These are phyloP conservation scores for Philopotamus ludificatus DNA, from an alignment of 1,140 invertebrate species.

Conservation along the genomic window DNA sequence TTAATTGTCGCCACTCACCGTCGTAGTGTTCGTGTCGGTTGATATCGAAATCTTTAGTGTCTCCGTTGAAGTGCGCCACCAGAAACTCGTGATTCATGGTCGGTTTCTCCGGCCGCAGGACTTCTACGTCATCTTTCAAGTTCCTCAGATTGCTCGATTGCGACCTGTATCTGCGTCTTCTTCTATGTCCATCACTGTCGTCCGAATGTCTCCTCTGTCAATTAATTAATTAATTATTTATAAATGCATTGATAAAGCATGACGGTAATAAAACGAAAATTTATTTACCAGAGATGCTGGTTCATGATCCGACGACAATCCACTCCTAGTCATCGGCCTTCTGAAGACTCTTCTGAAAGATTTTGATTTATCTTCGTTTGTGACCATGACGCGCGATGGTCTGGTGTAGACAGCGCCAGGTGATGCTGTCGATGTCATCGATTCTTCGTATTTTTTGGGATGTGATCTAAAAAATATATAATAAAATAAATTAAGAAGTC, in stretches of 20 bases:
- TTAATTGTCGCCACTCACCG: conserved; percentile 21
- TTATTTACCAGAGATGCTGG: conserved; percentile 19
- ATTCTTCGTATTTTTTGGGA: conserved; percentile 28
- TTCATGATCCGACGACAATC: conserved; percentile 22
- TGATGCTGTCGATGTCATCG: not conserved
- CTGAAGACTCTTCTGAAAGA: conserved; percentile 17
- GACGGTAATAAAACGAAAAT: not conserved
- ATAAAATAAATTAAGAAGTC: too few species aligned
- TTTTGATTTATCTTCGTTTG: conserved; percentile 13
- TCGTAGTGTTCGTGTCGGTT: conserved; percentile 33
- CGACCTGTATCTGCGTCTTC: not conserved
- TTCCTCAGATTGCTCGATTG: not conserved
- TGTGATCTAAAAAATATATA: conserved; percentile 26
- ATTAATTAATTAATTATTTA: not conserved
- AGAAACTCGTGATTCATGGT: not conserved
- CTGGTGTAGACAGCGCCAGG: conserved; percentile 19
- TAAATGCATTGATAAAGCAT: not conserved
- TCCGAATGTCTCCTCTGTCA: not conserved
- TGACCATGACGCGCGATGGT: conserved; percentile 29
- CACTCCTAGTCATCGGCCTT: conserved; percentile 31
- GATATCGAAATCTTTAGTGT: conserved; percentile 19
- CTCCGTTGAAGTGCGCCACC: conserved; percentile 37
- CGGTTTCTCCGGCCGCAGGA: not conserved
- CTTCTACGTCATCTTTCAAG: not conserved
- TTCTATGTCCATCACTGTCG: not conserved